These are phyloP conservation scores for Aspidiotus destructor DNA, from an alignment of 2,888 invertebrate species.

Conservation along the genomic window DNA sequence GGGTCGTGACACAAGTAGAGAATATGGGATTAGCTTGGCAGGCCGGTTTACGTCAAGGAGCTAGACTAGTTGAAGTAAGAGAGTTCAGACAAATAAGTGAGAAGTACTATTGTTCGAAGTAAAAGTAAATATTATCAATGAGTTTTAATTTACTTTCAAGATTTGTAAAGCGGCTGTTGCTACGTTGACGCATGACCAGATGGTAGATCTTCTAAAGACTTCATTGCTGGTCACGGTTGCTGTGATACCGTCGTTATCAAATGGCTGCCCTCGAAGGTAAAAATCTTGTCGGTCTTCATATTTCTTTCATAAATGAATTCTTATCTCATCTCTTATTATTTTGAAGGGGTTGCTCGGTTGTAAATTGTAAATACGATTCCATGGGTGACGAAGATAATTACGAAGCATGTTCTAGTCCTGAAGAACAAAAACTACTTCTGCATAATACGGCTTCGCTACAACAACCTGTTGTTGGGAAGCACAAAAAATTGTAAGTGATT, in stretches of 20 bases:
- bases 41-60: conserved; percentile 81
- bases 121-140: neutral
- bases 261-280: conserved; percentile 56
- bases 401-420: conserved; percentile 54
- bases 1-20: conserved; percentile 89
- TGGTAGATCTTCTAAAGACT: conserved; percentile 84
- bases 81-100: neutral
- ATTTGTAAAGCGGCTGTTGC: conserved; percentile 82
- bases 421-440: conserved; percentile 38
- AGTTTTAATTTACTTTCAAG: conserved; percentile 36
- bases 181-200: conserved; percentile 80
- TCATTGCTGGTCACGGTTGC: conserved; percentile 76
- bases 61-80: conserved; percentile 67
- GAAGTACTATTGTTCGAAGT: neutral
- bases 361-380: conserved; percentile 55
- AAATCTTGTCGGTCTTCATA: neutral
- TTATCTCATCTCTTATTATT: conserved; percentile 19
- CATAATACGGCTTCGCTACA: conserved; percentile 42
- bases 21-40: conserved; percentile 58
- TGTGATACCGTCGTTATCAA: conserved; percentile 63
- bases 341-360: conserved; percentile 52
- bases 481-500: conserved; percentile 49
- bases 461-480: conserved; percentile 50
- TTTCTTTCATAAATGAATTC: neutral
- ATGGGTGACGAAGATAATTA: conserved; percentile 56